These are phyloP conservation scores for Monoplex corrugatus DNA, from an alignment of 2,888 invertebrate species.

Conservation along the genomic window DNA sequence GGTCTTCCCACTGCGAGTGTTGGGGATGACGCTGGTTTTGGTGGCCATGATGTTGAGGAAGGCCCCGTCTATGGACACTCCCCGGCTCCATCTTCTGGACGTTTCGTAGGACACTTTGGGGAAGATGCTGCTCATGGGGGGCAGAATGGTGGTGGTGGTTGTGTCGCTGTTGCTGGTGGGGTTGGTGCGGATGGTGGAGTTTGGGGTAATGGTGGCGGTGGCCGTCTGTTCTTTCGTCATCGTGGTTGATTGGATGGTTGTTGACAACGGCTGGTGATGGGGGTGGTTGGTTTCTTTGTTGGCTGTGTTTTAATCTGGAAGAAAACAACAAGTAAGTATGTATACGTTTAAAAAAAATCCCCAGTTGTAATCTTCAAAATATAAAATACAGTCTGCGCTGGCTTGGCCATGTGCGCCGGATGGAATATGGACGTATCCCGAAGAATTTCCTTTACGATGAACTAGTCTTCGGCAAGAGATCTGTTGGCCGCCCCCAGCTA, in stretches of 20 bases:
- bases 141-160: not conserved
- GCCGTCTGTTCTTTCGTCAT: not conserved
- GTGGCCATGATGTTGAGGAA: not conserved
- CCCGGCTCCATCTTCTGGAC: constrained; percentile 2
- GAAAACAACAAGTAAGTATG: too few species aligned
- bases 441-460: too few species aligned
- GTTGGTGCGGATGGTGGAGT: not conserved
- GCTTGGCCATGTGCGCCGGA: too few species aligned
- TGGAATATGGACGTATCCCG: too few species aligned
- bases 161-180: not conserved
- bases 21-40: not conserved
- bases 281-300: too few species aligned
- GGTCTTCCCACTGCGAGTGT: constrained; percentile 30
- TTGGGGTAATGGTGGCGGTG: not conserved
- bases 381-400: too few species aligned
- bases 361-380: too few species aligned
- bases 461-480: too few species aligned
- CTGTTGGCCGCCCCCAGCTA: too few species aligned
- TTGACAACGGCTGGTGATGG: not conserved
- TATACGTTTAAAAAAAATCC: too few species aligned
- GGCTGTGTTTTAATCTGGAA: too few species aligned
- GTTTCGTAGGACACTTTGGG: constrained; percentile 3
- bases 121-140: not conserved
- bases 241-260: not conserved
- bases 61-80: constrained; percentile 12